A percentile compares a stretch with the other conserved stretches of the same genome.
phyloP scores from a whole-genome alignment of 2,888 invertebrate genomes.

The Hermodice carunculata region DNA sequence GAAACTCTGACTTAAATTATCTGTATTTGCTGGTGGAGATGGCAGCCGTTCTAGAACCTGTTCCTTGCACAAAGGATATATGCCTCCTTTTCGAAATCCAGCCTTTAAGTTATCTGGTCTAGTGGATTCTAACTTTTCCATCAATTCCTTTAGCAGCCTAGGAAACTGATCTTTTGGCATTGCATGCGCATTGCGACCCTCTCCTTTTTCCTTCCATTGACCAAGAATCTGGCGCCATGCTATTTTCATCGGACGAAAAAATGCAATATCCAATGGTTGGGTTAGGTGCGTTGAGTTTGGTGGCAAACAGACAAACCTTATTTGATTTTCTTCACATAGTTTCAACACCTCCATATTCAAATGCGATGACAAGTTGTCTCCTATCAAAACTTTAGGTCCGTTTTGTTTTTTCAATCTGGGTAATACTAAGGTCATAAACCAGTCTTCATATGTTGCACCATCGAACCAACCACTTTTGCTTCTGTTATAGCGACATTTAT shows the following conservation, averaged over 20 bases:
- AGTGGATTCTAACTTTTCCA: background rate
- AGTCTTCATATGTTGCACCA: conserved; percentile 50
- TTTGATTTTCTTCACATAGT: conserved; percentile 59
- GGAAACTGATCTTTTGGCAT: conserved; percentile 6
- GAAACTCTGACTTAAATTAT: background rate
- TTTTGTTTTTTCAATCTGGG: conserved; percentile 40
- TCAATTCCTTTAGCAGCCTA: background rate
- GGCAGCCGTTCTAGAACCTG: background rate
- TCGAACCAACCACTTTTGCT: conserved; percentile 64
- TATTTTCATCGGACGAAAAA: conserved; percentile 35
- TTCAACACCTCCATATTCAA: conserved; percentile 52
- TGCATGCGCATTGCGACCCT: background rate
- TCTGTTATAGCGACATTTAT: conserved; percentile 63
- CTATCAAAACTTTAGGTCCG: too few relatives aligned
- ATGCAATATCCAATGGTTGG: conserved; percentile 42
- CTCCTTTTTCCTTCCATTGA: background rate
- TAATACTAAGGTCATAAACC: conserved; percentile 53
- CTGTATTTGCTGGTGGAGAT: background rate
- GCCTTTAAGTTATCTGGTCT: background rate
- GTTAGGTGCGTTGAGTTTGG: conserved; percentile 42
- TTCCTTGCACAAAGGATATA: background rate
- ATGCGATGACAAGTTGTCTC: conserved; percentile 44
- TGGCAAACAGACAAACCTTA: conserved; percentile 52
- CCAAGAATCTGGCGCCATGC: conserved; percentile 28
- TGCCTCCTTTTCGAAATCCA: conserved; percentile 3